Conservation (phyloP, 2,113 vertebrate species). For the Stomatorhinus ivindoensis region DNA sequence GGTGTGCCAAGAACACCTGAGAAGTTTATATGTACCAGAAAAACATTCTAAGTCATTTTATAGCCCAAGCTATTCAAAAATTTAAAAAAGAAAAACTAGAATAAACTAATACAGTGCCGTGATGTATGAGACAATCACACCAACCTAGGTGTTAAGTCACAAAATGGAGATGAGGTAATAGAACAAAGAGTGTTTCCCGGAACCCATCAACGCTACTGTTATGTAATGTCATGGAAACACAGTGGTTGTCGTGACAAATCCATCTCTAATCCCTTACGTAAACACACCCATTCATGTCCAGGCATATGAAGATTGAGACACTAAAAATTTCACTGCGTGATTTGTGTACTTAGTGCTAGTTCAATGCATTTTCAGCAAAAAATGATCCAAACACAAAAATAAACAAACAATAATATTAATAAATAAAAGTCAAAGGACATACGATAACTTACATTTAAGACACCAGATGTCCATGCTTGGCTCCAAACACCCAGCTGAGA, state of each 20-base stretch:
- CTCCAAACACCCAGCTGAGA: not conserved
- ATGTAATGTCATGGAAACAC: not conserved
- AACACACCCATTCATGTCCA: not conserved
- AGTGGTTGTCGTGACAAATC: not conserved
- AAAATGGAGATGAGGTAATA: not conserved
- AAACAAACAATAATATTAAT: not conserved
- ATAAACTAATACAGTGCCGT: not conserved
- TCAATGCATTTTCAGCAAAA: not conserved
- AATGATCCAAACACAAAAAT: not conserved
- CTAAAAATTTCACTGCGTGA: not conserved
- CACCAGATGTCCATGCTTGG: not conserved
- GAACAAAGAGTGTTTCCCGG: not conserved
- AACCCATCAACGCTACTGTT: not conserved
- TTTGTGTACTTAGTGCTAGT: not conserved
- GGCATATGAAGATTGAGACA: not conserved
- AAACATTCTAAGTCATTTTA: not conserved
- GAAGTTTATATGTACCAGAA: not conserved
- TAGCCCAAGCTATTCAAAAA: not conserved
- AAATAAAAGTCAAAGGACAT: not conserved
- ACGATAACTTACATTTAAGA: not conserved
- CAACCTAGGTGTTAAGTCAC: not conserved
- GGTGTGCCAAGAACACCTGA: not conserved
- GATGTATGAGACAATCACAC: not conserved
- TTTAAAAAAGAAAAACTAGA: not conserved
- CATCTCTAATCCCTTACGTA: not conserved